Conservation (phyloP, 2,888 invertebrate genomes). For the Campopleginae sp. region DNA sequence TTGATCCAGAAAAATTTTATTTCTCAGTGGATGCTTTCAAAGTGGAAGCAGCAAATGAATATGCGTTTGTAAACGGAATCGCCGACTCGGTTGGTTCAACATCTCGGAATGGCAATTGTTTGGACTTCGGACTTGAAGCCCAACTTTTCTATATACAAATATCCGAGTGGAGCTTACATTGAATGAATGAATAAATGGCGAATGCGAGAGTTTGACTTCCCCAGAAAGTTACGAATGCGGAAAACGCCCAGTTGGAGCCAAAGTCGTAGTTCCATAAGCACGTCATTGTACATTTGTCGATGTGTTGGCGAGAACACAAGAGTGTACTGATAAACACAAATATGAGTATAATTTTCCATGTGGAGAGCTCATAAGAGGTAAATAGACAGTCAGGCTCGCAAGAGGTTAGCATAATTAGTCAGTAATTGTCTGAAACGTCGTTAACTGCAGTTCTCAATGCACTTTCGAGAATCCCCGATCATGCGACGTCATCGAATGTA, state of each 20-base stretch:
- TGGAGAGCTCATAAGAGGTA: neutral
- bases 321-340: conserved; percentile 29
- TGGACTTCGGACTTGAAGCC: conserved; percentile 24
- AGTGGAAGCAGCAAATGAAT: conserved; percentile 8
- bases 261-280: conserved; percentile 28
- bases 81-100: conserved; percentile 7
- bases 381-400: neutral
- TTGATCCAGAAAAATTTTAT: no score
- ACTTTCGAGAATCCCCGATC: neutral
- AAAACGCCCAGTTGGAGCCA: conserved; percentile 21
- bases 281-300: neutral
- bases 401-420: neutral
- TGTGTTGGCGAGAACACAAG: conserved; percentile 3
- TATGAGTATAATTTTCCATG: conserved; percentile 9
- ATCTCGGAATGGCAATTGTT: conserved; percentile 54
- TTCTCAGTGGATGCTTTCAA: neutral
- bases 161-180: neutral
- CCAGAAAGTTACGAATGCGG: conserved; percentile 35
- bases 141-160: conserved; percentile 9
- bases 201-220: conserved; percentile 30
- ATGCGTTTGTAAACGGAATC: conserved; percentile 1
- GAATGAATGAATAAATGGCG: conserved; percentile 44
- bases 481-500: neutral
- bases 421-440: neutral
- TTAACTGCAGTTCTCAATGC: neutral